phyloP scores from a whole-genome alignment of 1,140 invertebrate species.

The Catajapyx aquilonaris region DNA sequence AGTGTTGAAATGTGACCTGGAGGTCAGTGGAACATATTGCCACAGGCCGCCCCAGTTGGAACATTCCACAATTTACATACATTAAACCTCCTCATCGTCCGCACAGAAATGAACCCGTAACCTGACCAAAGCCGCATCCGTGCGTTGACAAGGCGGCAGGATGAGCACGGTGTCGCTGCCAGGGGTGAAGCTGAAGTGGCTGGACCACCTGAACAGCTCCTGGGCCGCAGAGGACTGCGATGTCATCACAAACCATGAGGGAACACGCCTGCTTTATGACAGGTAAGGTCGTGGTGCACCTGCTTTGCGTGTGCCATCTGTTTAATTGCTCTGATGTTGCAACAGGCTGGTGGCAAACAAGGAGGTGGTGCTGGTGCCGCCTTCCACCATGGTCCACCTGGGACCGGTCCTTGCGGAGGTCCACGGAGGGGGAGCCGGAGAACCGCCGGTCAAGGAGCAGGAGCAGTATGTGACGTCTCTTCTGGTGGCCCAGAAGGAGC shows the following conservation, averaged over 20 bases:
- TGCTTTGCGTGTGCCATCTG: background rate
- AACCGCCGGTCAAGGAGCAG: slow-evolving; percentile 23
- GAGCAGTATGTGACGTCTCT: slow-evolving; percentile 29
- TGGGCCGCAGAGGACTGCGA: slow-evolving; percentile 37
- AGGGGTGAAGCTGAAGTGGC: slow-evolving; percentile 24
- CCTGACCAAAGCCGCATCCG: too few species aligned
- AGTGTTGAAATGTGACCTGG: too few species aligned
- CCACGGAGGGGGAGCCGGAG: slow-evolving; percentile 25
- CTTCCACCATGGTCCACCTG: slow-evolving; percentile 23
- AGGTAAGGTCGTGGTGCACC: slow-evolving; percentile 11
- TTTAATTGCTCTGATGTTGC: slow-evolving; percentile 1
- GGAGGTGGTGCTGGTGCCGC: slow-evolving; percentile 21
- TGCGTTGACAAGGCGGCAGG: too few species aligned
- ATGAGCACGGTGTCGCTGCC: slow-evolving; percentile 9
- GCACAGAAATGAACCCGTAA: too few species aligned
- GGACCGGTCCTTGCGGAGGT: slow-evolving; percentile 19
- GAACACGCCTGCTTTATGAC: slow-evolving; percentile 29
- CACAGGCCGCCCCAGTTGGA: too few species aligned
- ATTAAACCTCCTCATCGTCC: too few species aligned
- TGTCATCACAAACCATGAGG: slow-evolving; percentile 27
- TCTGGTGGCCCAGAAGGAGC: slow-evolving; percentile 27
- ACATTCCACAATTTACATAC: too few species aligned
- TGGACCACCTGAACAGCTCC: slow-evolving; percentile 29
- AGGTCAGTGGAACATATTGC: too few species aligned
- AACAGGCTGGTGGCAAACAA: too few species aligned